These are phyloP conservation scores for Gallinago solitaria DNA, from an alignment of 2,797 vertebrate genomes.

Conservation along the genomic window DNA sequence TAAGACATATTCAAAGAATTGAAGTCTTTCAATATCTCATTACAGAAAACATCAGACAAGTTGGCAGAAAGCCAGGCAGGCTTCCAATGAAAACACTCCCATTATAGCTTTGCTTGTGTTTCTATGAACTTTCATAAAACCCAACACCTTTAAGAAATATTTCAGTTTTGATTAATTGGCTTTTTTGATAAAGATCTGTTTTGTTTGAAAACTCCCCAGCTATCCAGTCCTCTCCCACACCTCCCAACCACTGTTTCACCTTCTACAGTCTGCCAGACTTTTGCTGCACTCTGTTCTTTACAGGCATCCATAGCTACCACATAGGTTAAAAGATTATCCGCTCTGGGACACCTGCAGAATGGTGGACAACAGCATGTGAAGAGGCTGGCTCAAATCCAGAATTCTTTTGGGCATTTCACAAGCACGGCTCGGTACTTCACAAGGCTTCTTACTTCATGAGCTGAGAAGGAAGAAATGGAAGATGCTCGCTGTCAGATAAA, in stretches of 20 bases:
- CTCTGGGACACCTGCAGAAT: not conserved
- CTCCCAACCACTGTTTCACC: not conserved
- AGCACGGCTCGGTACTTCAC: not conserved
- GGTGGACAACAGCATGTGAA: not conserved
- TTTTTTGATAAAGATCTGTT: conserved; percentile 63
- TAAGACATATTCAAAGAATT: conserved; percentile 54
- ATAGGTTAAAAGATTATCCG: not conserved
- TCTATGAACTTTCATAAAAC: conserved; percentile 61
- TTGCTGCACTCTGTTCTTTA: not conserved
- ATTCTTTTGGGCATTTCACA: not conserved
- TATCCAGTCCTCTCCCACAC: conserved; percentile 43
- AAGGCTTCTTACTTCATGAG: not conserved
- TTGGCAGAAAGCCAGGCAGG: conserved; percentile 51
- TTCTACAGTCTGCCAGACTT: conserved; percentile 2
- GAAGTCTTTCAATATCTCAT: conserved; percentile 68
- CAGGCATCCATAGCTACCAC: not conserved
- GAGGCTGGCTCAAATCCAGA: not conserved
- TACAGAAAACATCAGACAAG: conserved; percentile 64
- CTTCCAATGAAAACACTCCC: conserved; percentile 67
- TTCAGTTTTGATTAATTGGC: conserved; percentile 63
- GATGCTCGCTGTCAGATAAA: not conserved
- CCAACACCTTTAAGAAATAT: conserved; percentile 61
- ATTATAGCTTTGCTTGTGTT: conserved; percentile 63
- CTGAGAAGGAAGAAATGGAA: not conserved
- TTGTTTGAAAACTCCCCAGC: conserved; percentile 59